Percentiles rank a stretch among this genome's conserved stretches.
Conservation (phyloP, 2,797 vertebrate genomes). For the Prionace glauca region DNA sequence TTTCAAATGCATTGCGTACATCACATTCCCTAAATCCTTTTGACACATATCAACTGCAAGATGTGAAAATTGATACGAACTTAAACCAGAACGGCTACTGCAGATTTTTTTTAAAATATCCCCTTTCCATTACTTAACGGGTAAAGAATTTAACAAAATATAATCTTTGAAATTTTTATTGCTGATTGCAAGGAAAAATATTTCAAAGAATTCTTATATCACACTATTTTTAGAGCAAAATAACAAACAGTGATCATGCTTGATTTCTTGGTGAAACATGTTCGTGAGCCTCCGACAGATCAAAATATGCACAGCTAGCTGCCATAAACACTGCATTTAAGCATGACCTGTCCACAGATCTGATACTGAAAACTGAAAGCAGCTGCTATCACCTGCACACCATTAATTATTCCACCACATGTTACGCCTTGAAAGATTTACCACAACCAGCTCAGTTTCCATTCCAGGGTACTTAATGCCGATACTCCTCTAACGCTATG, state of each 20-base stretch:
- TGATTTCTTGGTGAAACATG: background rate
- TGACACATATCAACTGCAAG: background rate
- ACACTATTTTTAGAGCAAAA: conserved; percentile 6
- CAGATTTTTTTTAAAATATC: background rate
- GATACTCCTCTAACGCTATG: background rate
- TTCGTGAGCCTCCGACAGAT: background rate
- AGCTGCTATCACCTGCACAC: conserved; percentile 31
- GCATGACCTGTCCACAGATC: conserved; percentile 9
- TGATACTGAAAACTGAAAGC: conserved; percentile 24
- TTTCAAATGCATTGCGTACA: background rate
- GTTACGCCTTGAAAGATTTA: background rate
- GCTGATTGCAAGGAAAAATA: conserved; percentile 6
- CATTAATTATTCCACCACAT: conserved; percentile 31
- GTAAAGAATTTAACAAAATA: background rate
- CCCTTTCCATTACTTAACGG: background rate
- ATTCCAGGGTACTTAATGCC: background rate
- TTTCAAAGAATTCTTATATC: background rate
- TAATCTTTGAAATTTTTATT: conserved; percentile 7
- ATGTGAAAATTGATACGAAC: background rate
- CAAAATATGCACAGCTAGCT: conserved; percentile 3
- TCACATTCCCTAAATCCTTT: background rate
- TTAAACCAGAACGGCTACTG: background rate
- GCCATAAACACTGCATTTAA: background rate
- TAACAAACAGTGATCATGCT: background rate
- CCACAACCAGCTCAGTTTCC: conserved; percentile 16